Evolutionary conservation across 1,140 invertebrate genomes (phyloP), one percentile per base, ranked within the genome.

Genomic region (Lordiphosa clarofinis): DNA sequence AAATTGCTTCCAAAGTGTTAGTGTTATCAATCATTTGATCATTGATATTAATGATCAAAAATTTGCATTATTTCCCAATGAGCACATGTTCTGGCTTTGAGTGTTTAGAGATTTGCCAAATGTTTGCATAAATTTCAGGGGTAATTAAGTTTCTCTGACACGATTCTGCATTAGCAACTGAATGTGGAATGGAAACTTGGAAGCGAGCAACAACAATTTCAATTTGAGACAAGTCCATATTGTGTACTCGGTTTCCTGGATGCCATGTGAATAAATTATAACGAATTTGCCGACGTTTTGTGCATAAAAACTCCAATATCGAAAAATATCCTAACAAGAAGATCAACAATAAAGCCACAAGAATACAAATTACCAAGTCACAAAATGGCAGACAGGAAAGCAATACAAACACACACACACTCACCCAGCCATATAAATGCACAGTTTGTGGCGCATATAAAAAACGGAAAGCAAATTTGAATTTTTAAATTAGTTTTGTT

Each of bases 401-500:
- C 55, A 44, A 57, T 11, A 28, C 37, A 43, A 56, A 28, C 42
- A 52, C 24, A 42, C 9, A 13, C 24, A 28, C 50, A 73, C 54
- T 52, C 40, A 68, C 54, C 52, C 39, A 56, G 54, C 73, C 76
- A 82, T 81, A 81, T 81, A 81, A 81, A 81, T 76, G 72, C 64
- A 82, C 76, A 81, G 76, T 81, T 81, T 84, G 78, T 70, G 73
- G 60, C 60, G 78, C 79, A 84, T 84, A 84, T 84, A 84, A 84
- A 81, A 71, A 84, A 76, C 78, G 78, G 78, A 84, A 84, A 84
- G 78, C 52, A 84, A 84, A 84, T 84, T 84, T 84, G 78, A 84
- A 84, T 84, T 84, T 84, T 84, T 84, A 84, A 84, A 84, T 84
- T 84, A 84, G 78, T 84, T 84, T 84, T 84, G 79, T 84, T 86